Percentiles rank a stretch among this genome's conserved stretches.
Conservation (phyloP, 2,888 invertebrate species). For the Atethmia centrago region DNA sequence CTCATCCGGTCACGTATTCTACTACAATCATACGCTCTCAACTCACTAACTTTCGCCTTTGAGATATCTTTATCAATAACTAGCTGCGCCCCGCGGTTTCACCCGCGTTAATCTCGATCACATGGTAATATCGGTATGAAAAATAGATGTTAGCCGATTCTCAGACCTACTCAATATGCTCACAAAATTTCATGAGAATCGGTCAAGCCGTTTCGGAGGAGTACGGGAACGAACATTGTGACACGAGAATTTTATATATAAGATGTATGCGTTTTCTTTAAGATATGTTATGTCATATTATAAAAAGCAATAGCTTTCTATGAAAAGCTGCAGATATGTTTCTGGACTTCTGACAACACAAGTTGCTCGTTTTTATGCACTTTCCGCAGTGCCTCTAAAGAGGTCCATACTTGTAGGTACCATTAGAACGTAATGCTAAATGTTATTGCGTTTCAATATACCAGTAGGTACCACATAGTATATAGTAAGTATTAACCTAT, state of each 20-base stretch:
- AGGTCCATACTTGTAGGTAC: slow-evolving; percentile 18
- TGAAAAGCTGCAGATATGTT: background rate
- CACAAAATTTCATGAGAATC: too few relatives aligned
- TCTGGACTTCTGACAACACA: background rate
- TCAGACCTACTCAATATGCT: too few relatives aligned
- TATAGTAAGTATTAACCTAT: slow-evolving; percentile 7
- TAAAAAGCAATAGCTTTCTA: slow-evolving; percentile 21
- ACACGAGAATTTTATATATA: too few relatives aligned
- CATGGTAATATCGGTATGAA: too few relatives aligned
- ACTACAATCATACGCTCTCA: slow-evolving; percentile 27
- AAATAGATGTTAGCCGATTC: too few relatives aligned
- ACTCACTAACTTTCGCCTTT: slow-evolving; percentile 44
- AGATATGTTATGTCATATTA: slow-evolving; percentile 21
- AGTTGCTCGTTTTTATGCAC: slow-evolving; percentile 9
- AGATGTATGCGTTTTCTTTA: slow-evolving; percentile 42
- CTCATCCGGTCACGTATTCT: slow-evolving; percentile 41
- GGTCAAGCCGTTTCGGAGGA: too few relatives aligned
- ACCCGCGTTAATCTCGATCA: too few relatives aligned
- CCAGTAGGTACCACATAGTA: slow-evolving; percentile 1
- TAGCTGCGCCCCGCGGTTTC: too few relatives aligned
- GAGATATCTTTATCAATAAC: slow-evolving; percentile 24
- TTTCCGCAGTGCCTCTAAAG: background rate
- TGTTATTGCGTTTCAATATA: slow-evolving; percentile 37
- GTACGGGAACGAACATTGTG: too few relatives aligned
- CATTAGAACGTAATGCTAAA: slow-evolving; percentile 43